phyloP scores from a whole-genome alignment of 1,140 invertebrate genomes.

The Heliothis subflexa region DNA sequence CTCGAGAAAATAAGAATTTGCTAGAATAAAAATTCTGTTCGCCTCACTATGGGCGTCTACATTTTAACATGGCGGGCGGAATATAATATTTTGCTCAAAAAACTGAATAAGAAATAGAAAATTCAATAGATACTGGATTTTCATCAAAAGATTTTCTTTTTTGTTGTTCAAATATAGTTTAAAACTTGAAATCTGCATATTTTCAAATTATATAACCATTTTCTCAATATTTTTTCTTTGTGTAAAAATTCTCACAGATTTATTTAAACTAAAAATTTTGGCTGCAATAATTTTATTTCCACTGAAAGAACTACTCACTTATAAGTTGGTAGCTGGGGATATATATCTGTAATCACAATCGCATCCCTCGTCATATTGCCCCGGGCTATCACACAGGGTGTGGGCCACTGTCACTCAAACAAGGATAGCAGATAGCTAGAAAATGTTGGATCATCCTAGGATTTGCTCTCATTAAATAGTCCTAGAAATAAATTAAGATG shows the following conservation, averaged over 20 bases:
- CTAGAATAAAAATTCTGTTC: slow-evolving; percentile 45
- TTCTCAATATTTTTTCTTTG: too few relatives aligned
- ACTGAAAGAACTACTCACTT: not conserved
- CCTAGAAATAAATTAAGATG: slow-evolving; percentile 9
- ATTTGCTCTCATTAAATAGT: slow-evolving; percentile 6
- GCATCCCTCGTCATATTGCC: slow-evolving; percentile 27
- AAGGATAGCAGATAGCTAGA: slow-evolving; percentile 9
- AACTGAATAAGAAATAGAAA: not conserved
- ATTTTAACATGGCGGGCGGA: not conserved
- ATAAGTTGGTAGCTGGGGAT: slow-evolving; percentile 4
- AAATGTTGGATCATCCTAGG: slow-evolving; percentile 11
- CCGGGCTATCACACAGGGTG: slow-evolving; percentile 25
- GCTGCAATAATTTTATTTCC: not conserved
- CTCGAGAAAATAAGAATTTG: slow-evolving; percentile 49
- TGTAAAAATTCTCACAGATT: too few relatives aligned
- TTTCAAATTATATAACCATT: too few relatives aligned
- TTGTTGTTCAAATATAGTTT: too few relatives aligned
- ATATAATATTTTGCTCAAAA: slow-evolving; percentile 16
- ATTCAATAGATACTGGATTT: not conserved
- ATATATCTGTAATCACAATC: slow-evolving; percentile 37
- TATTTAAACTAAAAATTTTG: too few relatives aligned
- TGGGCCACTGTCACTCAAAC: slow-evolving; percentile 1
- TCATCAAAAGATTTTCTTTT: not conserved
- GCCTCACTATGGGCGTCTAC: slow-evolving; percentile 31
- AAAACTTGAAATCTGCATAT: too few relatives aligned